phyloP scores from a whole-genome alignment of 1,140 invertebrate genomes.

The Bombus soroeensis region DNA sequence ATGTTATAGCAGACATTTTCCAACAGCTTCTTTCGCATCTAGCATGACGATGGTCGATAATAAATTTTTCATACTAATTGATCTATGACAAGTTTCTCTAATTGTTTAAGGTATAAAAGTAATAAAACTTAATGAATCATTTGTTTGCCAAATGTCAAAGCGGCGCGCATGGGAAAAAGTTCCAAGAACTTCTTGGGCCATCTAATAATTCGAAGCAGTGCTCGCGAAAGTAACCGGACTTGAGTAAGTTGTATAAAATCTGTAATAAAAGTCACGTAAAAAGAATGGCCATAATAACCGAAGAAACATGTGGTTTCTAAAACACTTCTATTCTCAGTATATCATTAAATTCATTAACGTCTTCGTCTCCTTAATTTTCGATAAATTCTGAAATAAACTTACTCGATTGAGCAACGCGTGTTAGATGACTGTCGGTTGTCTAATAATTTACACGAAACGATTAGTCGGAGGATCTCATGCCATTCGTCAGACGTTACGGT shows the following conservation, averaged over 20 bases:
- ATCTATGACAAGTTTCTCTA: neutral
- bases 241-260: neutral
- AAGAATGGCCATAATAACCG: neutral
- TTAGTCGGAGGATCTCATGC: neutral
- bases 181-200: no score
- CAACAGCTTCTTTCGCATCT: neutral
- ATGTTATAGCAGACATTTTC: neutral
- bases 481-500: no score
- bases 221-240: neutral
- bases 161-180: neutral
- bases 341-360: neutral
- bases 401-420: neutral
- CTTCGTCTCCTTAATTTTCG: neutral
- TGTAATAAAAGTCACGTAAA: neutral
- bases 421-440: neutral
- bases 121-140: neutral
- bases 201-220: neutral
- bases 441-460: conserved; percentile 1
- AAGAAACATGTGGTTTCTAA: neutral
- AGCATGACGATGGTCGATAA: neutral
- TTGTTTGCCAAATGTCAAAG: neutral
- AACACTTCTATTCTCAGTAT: neutral
- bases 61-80: neutral
- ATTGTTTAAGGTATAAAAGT: neutral
- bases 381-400: neutral